A percentile compares a stretch with the other conserved stretches of the same genome.
phyloP scores from a whole-genome alignment of 2,888 invertebrate species.

The Parasteatoda lunata region DNA sequence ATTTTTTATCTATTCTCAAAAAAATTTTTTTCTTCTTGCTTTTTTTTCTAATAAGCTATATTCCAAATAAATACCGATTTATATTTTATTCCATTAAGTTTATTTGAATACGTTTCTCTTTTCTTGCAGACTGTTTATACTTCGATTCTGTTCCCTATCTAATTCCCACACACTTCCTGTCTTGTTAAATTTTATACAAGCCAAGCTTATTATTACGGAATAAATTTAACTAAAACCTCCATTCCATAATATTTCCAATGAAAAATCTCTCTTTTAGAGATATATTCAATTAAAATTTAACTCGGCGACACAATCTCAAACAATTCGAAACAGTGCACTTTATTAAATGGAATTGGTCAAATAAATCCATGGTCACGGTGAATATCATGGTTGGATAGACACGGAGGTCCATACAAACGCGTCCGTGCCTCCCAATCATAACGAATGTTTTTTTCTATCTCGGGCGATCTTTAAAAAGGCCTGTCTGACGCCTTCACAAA shows the following conservation, averaged over 20 bases:
- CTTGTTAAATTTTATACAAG: too few relatives aligned
- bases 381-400: not conserved
- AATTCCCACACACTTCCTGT: too few relatives aligned
- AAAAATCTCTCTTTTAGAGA: not conserved
- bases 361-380: not conserved
- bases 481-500: not conserved
- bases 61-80: too few relatives aligned
- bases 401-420: not conserved
- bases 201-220: too few relatives aligned
- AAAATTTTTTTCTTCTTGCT: too few relatives aligned
- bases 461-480: not conserved
- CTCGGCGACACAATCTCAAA: not conserved
- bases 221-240: too few relatives aligned
- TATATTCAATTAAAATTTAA: not conserved
- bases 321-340: not conserved
- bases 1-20: too few relatives aligned
- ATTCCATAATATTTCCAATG: not conserved
- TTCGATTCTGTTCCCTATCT: too few relatives aligned
- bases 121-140: too few relatives aligned
- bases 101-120: too few relatives aligned
- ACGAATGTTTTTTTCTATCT: not conserved
- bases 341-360: slow-evolving; percentile 3
- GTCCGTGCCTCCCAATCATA: not conserved
- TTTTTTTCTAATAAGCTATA: too few relatives aligned
- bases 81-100: too few relatives aligned